Evolutionary conservation across 92 coral and sea anemone species (phyloP), one percentile per base, ranked within the genome.

Genomic region (Parazoanthus swiftii): DNA sequence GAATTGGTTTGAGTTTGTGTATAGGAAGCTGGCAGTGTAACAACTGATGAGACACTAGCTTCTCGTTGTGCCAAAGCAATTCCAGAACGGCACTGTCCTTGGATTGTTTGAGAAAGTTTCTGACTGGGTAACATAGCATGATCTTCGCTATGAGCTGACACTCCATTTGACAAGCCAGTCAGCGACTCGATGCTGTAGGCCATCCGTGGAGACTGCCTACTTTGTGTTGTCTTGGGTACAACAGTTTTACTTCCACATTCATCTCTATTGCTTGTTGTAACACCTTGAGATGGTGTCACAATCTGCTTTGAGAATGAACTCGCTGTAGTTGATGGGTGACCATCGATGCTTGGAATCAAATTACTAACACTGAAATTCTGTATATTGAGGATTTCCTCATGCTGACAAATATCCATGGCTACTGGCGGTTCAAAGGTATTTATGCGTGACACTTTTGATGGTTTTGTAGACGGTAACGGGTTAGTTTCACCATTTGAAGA

Each of bases 111-210:
- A 42, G 79, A 25, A 14, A 84, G 7, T 46, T 74, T 84, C 18
- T 71, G 78, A 84, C 43, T 46, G 6, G 79, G 37, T 37, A 51
- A 29, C 4, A 51, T 18, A 84, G 46, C 14, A 50, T 44, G 46
- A n/a, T 23, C 79, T 23, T 71, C 78, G 68, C 43, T 84, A 8
- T 82, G 86, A n/a, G 86, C 13, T 44, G 72, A 68, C 44, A 71
- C 87, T 71, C 66, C 87, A 42, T 85, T 58, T 77, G 92, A 68
- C 56, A 90, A 42, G 8, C 98, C 94, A 48, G 98, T 94, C 82
- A 95, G 70, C 3, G 98, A 91, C 71, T 92, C 98, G 18, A 95
- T 95, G 66, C 98, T 95, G 76, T 95, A 92, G 4, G 98, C 92
- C 86, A 92, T 78, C 18, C 98, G 94, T 6, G 90, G 93, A 13